These are phyloP conservation scores for Plebejus argus DNA, from an alignment of 2,888 invertebrate genomes.

Conservation along the genomic window DNA sequence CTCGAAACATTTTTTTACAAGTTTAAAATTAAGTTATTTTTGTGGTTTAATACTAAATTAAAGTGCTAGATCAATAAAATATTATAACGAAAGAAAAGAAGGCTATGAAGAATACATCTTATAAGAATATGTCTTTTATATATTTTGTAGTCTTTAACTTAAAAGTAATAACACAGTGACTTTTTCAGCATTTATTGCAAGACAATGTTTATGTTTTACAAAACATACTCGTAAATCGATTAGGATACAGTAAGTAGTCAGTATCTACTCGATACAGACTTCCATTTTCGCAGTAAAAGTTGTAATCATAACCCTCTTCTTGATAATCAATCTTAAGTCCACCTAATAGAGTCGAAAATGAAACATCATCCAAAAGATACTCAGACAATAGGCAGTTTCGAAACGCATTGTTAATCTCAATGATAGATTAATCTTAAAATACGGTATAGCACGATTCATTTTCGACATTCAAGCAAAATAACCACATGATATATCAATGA, in stretches of 20 bases:
- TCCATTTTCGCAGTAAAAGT: constrained; percentile 15
- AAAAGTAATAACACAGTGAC: too few relatives aligned
- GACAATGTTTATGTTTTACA: not conserved
- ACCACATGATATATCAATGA: constrained; percentile 53
- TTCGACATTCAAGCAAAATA: constrained; percentile 46
- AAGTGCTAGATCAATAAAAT: too few relatives aligned
- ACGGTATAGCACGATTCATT: constrained; percentile 40
- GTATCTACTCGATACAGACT: not conserved
- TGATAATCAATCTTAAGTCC: not conserved
- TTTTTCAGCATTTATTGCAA: too few relatives aligned
- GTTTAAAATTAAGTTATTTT: not conserved
- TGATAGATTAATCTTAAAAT: constrained; percentile 28
- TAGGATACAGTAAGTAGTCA: not conserved
- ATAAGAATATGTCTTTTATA: too few relatives aligned
- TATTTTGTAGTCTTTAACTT: too few relatives aligned
- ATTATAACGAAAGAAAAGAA: too few relatives aligned
- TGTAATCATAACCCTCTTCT: not conserved
- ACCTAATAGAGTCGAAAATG: not conserved
- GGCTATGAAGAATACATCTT: too few relatives aligned
- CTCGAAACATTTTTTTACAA: not conserved
- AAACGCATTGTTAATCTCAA: constrained; percentile 24
- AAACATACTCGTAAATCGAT: not conserved
- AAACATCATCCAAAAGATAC: not conserved
- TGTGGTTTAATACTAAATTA: too few relatives aligned
- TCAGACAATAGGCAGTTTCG: constrained; percentile 11